A percentile compares a stretch with the other conserved stretches of the same genome.
Conservation (phyloP, 1,140 invertebrate species). For the Drosophila nikananu region DNA sequence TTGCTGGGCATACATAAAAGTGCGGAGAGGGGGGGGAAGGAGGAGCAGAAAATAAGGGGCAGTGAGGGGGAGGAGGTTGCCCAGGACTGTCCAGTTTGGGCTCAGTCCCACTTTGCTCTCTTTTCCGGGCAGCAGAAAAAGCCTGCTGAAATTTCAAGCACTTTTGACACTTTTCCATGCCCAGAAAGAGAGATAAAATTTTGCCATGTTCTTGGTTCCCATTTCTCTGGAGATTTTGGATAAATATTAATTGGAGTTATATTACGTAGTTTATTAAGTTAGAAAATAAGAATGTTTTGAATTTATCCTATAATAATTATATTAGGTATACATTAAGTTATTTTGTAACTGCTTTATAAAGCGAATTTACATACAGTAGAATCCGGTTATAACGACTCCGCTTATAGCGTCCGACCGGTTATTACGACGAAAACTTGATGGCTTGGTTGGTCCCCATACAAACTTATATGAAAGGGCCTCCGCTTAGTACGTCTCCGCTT, state of each 20-base stretch:
- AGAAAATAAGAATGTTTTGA: neutral
- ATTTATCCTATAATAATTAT: neutral
- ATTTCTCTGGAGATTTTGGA: neutral
- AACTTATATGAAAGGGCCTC: no score
- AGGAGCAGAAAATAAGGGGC: neutral
- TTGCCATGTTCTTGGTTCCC: neutral
- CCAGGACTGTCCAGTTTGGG: slow-evolving; percentile 59
- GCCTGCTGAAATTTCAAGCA: slow-evolving; percentile 83
- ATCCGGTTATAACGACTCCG: no score
- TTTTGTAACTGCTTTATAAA: neutral
- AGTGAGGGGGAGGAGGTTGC: neutral
- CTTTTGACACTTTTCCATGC: slow-evolving; percentile 76
- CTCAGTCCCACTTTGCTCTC: slow-evolving; percentile 17
- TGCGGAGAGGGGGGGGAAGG: neutral
- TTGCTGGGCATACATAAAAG: slow-evolving; percentile 59
- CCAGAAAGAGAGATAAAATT: slow-evolving; percentile 11
- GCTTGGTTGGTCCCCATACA: no score
- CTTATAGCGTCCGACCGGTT: no score
- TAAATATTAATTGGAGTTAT: neutral
- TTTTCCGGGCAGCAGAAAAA: slow-evolving; percentile 46
- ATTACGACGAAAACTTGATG: no score
- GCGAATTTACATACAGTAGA: no score
- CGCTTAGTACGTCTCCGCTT: no score
- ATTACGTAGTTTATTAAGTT: neutral
- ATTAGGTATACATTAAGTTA: neutral